Evolutionary conservation across 2,113 vertebrate genomes (phyloP).

Genomic region (Chloropsis hardwickii): DNA sequence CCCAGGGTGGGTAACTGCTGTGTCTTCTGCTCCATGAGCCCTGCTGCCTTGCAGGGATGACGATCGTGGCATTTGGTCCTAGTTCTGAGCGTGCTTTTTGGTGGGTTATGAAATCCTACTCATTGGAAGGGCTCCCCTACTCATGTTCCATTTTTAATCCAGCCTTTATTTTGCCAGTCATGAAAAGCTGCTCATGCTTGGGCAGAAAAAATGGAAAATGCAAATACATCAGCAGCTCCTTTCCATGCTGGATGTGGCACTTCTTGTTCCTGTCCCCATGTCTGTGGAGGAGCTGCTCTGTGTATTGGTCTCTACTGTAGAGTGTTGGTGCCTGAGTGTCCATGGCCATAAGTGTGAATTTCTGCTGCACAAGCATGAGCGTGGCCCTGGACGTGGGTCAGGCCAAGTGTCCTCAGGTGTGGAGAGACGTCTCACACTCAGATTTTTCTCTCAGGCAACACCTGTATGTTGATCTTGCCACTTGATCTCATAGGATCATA

Average conservation of each 20-base stretch:
- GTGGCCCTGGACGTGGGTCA: fast-evolving
- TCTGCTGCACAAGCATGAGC: not conserved
- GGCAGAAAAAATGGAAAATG: not conserved
- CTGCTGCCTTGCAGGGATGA: not conserved
- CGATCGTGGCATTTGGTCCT: not conserved
- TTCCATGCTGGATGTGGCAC: fast-evolving
- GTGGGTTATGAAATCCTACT: not conserved
- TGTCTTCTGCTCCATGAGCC: not conserved
- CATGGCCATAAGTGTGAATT: fast-evolving
- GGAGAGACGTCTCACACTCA: not conserved
- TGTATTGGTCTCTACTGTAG: not conserved
- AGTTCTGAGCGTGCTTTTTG: not conserved
- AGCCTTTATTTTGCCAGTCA: not conserved
- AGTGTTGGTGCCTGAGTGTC: fast-evolving
- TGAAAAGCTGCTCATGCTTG: not conserved
- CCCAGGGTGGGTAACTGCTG: not conserved
- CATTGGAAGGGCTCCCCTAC: not conserved
- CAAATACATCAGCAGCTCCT: not conserved
- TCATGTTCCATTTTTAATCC: not conserved
- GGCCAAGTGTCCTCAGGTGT: not conserved
- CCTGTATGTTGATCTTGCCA: not conserved
- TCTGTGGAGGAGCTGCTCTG: not conserved
- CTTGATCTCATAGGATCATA: not conserved
- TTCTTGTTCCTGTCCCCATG: fast-evolving
- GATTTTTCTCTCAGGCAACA: not conserved